Base-by-base conservation (phyloP, 1,140 invertebrate species). In the Magallana gigas region DNA sequence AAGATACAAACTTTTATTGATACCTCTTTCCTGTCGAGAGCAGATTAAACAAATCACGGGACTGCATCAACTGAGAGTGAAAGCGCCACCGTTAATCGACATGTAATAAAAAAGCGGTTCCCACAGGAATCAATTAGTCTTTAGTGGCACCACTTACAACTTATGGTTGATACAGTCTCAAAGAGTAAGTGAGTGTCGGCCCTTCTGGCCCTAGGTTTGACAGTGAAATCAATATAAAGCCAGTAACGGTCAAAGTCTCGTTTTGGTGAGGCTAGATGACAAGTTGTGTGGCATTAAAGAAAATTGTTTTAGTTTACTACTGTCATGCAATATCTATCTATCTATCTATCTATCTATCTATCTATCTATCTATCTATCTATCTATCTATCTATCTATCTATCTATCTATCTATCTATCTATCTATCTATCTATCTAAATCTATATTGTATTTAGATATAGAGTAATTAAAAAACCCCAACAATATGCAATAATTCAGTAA, bases 1-100 rank as follows among this genome's bases (percentile, higher is more conserved):
- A 71, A 71, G 68, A 71, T 11, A 18, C 68, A 71, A 23, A 71
- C 11, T 71, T 71, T 71, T 71, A 71, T 71, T 71, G 68, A 71
- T 29, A 71, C 23, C 36, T 29, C 23, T 71, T 23, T 71, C 68
- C 68, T 29, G 36, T 71, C 36, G 36, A 71, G 23, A 71, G 68
- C 36, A 29, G 68, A 71, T 71, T 71, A 18, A 29, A 71, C 68
- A 23, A 29, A 71, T 71, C 68, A 71, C 68, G 68, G 23, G 11
- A 71, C 36, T 71, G 36, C 68, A 71, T 36, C 18, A 71, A 18
- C 8, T 7, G 18, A 29, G 68, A 29, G 23, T 29, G 8, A 29
- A 29, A 29, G 68, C 23, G 68, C 23, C 68, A 29, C 68, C 68
- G 36, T 71, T 71, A 71, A 71, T 71, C 68, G 68, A 29, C 68